phyloP scores from a whole-genome alignment of 2,797 vertebrate genomes.

The Falco naumanni region DNA sequence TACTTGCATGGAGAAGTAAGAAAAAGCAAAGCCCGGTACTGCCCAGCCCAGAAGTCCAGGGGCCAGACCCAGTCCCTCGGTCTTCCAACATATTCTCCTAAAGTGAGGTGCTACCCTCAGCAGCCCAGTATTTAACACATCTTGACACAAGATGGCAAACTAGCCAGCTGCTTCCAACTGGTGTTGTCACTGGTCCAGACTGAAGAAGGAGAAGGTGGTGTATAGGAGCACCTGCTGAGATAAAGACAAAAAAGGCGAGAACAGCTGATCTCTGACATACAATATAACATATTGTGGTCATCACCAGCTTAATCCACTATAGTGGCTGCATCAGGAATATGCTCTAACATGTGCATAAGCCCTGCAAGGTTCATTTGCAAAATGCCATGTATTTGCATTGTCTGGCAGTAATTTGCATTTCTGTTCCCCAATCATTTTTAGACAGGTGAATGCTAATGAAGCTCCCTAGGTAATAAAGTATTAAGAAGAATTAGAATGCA shows the following conservation, averaged over 20 bases:
- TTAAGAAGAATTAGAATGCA: neutral
- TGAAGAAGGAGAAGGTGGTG: neutral
- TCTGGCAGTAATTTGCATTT: conserved; percentile 13
- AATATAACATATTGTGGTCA: neutral
- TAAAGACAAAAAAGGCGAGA: neutral
- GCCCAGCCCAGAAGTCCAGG: neutral
- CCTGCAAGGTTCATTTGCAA: conserved; percentile 37
- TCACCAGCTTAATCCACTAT: neutral
- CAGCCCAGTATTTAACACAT: neutral
- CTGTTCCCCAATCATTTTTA: neutral
- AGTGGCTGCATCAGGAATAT: neutral
- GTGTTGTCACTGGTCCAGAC: neutral
- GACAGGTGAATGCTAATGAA: conserved; percentile 1
- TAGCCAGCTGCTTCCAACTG: neutral
- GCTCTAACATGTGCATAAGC: neutral
- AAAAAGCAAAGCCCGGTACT: neutral
- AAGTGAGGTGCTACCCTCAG: neutral
- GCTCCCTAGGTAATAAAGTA: neutral
- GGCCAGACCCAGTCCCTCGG: neutral
- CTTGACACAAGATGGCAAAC: neutral
- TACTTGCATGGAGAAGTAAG: neutral
- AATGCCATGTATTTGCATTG: neutral
- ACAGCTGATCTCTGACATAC: conserved; percentile 30
- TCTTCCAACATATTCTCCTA: neutral
- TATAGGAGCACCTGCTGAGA: neutral